Evolutionary conservation across 1,140 invertebrate genomes (phyloP).

Genomic region (Drosophila ananassae): DNA sequence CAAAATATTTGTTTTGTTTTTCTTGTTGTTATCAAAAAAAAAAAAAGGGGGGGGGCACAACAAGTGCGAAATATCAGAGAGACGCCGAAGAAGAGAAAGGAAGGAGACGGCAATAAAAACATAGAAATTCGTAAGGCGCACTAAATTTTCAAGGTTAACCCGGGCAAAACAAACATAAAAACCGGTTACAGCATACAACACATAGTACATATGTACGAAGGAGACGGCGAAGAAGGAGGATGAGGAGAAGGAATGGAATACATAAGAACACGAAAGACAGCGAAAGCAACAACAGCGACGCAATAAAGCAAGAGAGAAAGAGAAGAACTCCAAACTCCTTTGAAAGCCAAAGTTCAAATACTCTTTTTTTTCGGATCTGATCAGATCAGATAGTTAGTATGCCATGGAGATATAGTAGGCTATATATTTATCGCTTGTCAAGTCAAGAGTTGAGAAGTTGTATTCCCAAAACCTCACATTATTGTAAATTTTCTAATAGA

Average conservation of each 20-base stretch:
- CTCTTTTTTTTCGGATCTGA: no score
- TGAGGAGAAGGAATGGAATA: background rate
- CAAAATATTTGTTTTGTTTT: constrained; percentile 38
- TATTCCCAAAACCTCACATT: no score
- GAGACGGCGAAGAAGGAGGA: background rate
- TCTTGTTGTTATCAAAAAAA: constrained; percentile 26
- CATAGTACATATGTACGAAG: constrained; percentile 3
- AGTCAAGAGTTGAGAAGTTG: no score
- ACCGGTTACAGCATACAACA: constrained; percentile 70
- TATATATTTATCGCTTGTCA: no score
- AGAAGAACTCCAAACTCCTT: background rate
- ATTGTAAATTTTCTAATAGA: no score
- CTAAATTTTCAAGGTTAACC: constrained; percentile 78
- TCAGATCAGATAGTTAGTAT: no score
- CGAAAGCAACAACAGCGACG: constrained; percentile 36
- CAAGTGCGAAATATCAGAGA: constrained; percentile 63
- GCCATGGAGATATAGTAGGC: no score
- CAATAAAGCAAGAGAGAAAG: constrained; percentile 19
- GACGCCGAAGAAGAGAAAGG: constrained; percentile 32
- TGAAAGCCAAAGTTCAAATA: background rate
- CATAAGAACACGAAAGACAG: constrained; percentile 13
- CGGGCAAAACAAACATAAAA: constrained; percentile 83
- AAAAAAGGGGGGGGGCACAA: constrained; percentile 55
- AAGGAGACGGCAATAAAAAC: constrained; percentile 64
- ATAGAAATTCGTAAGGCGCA: constrained; percentile 76